phyloP scores from a whole-genome alignment of 2,888 invertebrate species.

The Aspidapion aeneum region DNA sequence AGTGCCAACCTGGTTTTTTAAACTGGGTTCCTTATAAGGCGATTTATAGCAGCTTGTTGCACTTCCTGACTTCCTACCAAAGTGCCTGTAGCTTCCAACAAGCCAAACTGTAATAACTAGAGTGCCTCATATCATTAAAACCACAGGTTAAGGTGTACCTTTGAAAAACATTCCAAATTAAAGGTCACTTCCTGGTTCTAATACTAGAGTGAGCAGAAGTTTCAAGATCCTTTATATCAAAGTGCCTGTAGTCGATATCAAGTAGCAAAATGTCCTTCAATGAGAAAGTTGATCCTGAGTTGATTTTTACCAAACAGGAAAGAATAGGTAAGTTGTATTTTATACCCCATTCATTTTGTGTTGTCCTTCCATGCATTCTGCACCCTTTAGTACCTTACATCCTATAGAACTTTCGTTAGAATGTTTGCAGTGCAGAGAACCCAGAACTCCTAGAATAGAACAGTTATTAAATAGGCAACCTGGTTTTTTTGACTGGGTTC shows the following conservation, averaged over 20 bases:
- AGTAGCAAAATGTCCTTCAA: neutral
- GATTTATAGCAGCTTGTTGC: neutral
- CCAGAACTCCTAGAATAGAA: neutral
- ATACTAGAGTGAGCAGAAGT: too few relatives aligned
- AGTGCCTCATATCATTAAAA: too few relatives aligned
- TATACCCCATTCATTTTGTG: neutral
- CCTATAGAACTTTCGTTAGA: neutral
- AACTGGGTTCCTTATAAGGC: neutral
- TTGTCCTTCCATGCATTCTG: neutral
- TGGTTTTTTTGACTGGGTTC: neutral
- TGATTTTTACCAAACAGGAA: constrained; percentile 98
- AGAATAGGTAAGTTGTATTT: constrained; percentile 74
- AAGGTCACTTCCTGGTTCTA: neutral
- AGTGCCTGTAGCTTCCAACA: neutral
- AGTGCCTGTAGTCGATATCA: neutral
- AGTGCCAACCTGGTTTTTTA: neutral
- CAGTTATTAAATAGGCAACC: neutral
- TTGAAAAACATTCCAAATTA: neutral
- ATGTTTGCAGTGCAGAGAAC: neutral
- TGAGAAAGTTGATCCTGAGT: constrained; percentile 95
- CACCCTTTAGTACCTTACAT: neutral
- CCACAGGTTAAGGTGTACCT: too few relatives aligned
- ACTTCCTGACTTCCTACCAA: neutral
- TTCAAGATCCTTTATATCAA: too few relatives aligned
- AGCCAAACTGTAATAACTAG: too few relatives aligned